Conservation (phyloP, 2,888 invertebrate genomes). For the Drosophila paranaensis region DNA sequence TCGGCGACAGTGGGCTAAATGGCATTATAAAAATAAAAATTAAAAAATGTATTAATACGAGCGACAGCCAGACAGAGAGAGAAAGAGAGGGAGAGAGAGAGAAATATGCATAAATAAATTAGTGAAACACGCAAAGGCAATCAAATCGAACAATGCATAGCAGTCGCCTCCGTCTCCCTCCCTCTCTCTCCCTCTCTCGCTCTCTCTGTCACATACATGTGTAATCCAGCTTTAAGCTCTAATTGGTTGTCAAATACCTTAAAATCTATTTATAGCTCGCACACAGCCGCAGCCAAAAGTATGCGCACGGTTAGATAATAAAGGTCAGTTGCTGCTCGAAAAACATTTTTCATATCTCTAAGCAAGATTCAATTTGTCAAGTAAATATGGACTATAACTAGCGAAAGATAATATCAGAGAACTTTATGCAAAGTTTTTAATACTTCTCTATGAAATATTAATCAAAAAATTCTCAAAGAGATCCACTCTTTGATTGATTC, state of each 20-base stretch:
- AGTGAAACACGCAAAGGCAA: slow-evolving; percentile 41
- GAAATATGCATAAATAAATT: slow-evolving; percentile 71
- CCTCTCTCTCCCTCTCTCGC: background rate
- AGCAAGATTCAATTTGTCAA: slow-evolving; percentile 1
- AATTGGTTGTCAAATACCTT: slow-evolving; percentile 44
- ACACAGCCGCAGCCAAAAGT: slow-evolving; percentile 41
- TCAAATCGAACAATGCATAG: slow-evolving; percentile 43
- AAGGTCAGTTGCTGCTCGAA: background rate
- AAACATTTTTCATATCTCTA: background rate
- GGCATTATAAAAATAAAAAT: slow-evolving; percentile 65
- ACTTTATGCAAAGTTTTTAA: too few relatives aligned
- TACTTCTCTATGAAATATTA: too few relatives aligned
- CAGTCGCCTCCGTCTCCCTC: background rate
- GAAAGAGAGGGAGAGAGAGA: too few relatives aligned
- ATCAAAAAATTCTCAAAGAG: too few relatives aligned
- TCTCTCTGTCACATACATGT: slow-evolving; percentile 8
- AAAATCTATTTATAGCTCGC: slow-evolving; percentile 40
- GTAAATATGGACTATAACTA: background rate
- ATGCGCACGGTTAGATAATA: slow-evolving; percentile 7
- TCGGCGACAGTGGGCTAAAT: slow-evolving; percentile 53
- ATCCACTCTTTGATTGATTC: background rate
- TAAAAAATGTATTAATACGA: slow-evolving; percentile 13
- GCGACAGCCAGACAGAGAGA: background rate
- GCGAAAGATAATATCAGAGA: background rate
- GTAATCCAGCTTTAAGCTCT: slow-evolving; percentile 55